These are phyloP conservation scores for Nebria salina DNA, from an alignment of 2,888 invertebrate species.

Conservation along the genomic window DNA sequence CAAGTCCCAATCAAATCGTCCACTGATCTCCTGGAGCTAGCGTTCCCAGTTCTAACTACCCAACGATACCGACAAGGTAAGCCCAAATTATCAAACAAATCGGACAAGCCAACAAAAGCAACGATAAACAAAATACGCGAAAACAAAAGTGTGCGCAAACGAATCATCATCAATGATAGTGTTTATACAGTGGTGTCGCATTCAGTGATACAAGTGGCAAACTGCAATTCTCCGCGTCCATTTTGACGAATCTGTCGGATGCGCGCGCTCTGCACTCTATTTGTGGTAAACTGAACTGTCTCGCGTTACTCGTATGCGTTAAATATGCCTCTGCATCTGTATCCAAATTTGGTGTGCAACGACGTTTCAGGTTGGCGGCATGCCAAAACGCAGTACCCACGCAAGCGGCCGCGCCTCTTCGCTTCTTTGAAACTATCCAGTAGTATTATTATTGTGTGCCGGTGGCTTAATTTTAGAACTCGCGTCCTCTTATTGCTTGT, in stretches of 20 bases:
- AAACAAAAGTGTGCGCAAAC: background rate
- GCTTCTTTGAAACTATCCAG: constrained; percentile 44
- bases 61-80: constrained; percentile 63
- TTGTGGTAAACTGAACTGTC: constrained; percentile 5
- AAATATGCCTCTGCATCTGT: constrained; percentile 15
- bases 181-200: background rate
- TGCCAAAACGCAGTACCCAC: constrained; percentile 63
- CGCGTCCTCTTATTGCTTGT: constrained; percentile 3
- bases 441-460: constrained; percentile 50
- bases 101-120: constrained; percentile 48
- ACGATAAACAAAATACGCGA: constrained; percentile 33
- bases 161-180: constrained; percentile 1
- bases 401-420: constrained; percentile 57
- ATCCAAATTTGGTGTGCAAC: constrained; percentile 66
- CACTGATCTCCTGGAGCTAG: constrained; percentile 53
- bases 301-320: constrained; percentile 46
- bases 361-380: constrained; percentile 55
- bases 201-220: background rate
- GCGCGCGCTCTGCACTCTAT: constrained; percentile 6
- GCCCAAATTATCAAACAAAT: constrained; percentile 47
- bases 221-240: background rate
- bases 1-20: constrained; percentile 53
- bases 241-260: background rate
- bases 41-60: constrained; percentile 54
- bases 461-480: constrained; percentile 20